Base-by-base conservation (phyloP, 2,888 invertebrate genomes). In the Homarus gammarus region DNA sequence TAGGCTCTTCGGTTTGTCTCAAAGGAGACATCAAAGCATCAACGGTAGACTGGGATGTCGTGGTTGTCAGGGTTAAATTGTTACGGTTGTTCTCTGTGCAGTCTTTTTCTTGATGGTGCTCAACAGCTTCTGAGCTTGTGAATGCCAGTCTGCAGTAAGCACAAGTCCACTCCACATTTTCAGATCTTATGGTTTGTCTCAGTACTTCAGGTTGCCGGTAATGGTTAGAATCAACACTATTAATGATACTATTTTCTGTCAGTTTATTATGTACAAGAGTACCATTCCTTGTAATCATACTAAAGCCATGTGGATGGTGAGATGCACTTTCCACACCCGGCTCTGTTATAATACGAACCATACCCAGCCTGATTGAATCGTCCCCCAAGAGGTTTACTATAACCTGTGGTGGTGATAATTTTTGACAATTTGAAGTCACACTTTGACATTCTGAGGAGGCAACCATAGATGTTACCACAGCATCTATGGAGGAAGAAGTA, bases 11-110 rank as follows among this genome's bases (percentile, higher is more conserved):
- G 8, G 75, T 36, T 10, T 75, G 36, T 27, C 78, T 84, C 22
- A 83, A 36, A 10, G 88, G 83, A 27, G 88, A 88, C 83, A 89
- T 89, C 6, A 89, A 78, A 51, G 88, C 83, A 68, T 89, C 88
- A 10, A 84, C 88, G n/a, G 88, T 84, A 36, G 83, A 27, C 64
- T 83, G 83, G 31, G 83, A 78, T 22, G 88, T 78, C 36, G 68
- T 38, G 6, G 88, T 89, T 51, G 83, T 27, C 36, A 82, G 40
- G 40, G 75, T 64, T n/a, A 72, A 51, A 64, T 38, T 70, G 51
- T 33, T 70, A n/a, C n/a, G n/a, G 3, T 40, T 78, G 33, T 86
- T 86, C 27, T 86, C 70, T 27, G 86, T 78, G 38, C 86, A 86
- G 27, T 86, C 78, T 18, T 84, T 84, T 64, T 89, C 84, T 22